These are phyloP conservation scores for Huso huso DNA, from an alignment of 2,797 vertebrate species.

Conservation along the genomic window DNA sequence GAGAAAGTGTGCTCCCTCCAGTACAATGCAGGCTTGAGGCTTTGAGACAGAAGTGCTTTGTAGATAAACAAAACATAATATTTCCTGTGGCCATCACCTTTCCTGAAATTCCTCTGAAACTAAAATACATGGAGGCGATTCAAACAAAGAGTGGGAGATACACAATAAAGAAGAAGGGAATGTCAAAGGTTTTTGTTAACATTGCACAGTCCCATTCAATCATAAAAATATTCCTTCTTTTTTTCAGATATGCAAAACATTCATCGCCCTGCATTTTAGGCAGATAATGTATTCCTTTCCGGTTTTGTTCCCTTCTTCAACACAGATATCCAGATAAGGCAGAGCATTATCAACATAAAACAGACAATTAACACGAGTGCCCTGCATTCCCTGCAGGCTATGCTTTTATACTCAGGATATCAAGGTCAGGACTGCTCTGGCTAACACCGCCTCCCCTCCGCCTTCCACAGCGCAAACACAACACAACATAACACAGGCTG, in stretches of 20 bases:
- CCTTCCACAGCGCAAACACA: neutral
- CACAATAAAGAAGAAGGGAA: slow-evolving; percentile 7
- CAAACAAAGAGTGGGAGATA: neutral
- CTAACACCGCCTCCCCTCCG: neutral
- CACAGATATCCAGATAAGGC: slow-evolving; percentile 60
- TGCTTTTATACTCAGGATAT: slow-evolving; percentile 7
- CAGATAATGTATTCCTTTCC: slow-evolving; percentile 47
- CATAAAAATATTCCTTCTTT: slow-evolving; percentile 56
- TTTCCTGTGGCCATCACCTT: too few relatives aligned
- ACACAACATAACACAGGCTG: neutral
- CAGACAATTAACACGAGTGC: slow-evolving; percentile 59
- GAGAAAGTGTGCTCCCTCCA: too few relatives aligned
- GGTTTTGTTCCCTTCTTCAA: slow-evolving; percentile 29
- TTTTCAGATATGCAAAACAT: slow-evolving; percentile 62
- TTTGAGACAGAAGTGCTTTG: too few relatives aligned
- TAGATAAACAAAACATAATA: too few relatives aligned
- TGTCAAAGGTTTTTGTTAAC: slow-evolving; percentile 35
- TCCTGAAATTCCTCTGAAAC: too few relatives aligned
- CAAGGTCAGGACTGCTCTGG: slow-evolving; percentile 17
- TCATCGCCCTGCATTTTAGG: slow-evolving; percentile 22
- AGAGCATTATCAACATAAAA: slow-evolving; percentile 57
- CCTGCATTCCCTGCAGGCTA: slow-evolving; percentile 19
- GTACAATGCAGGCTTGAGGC: too few relatives aligned
- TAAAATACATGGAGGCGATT: slow-evolving; percentile 17
- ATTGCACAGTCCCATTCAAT: slow-evolving; percentile 38